A percentile compares a stretch with the other conserved stretches of the same genome.
These are phyloP conservation scores for Pangasius larnaudii DNA, from an alignment of 2,797 vertebrate species.

Conservation along the genomic window DNA sequence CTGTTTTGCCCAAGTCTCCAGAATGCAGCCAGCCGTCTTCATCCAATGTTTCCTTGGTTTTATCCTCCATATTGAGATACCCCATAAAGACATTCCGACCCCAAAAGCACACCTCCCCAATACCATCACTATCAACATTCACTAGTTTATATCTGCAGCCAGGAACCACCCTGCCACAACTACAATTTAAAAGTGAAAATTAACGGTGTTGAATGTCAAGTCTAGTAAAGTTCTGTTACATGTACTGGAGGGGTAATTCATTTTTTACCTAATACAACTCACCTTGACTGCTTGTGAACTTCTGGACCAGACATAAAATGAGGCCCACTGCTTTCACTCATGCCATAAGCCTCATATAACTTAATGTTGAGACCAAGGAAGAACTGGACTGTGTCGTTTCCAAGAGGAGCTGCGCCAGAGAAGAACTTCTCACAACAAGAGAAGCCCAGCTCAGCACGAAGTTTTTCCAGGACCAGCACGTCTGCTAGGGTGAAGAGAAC, in stretches of 20 bases:
- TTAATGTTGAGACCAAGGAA: slow-evolving; percentile 85
- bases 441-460: slow-evolving; percentile 81
- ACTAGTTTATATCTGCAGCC: slow-evolving; percentile 82
- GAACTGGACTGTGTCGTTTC: slow-evolving; percentile 78
- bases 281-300: slow-evolving; percentile 80
- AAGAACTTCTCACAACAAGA: slow-evolving; percentile 84
- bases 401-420: slow-evolving; percentile 84
- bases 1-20: slow-evolving; percentile 82
- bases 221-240: not conserved
- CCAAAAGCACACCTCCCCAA: slow-evolving; percentile 88
- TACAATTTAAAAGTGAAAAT: slow-evolving; percentile 54
- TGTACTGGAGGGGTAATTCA: not conserved
- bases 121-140: slow-evolving; percentile 75
- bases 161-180: slow-evolving; percentile 84
- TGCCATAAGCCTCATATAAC: slow-evolving; percentile 85
- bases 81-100: slow-evolving; percentile 89
- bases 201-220: not conserved
- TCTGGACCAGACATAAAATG: slow-evolving; percentile 83
- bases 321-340: slow-evolving; percentile 89
- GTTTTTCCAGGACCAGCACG: slow-evolving; percentile 80
- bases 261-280: slow-evolving; percentile 35
- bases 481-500: slow-evolving; percentile 79
- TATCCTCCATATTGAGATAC: slow-evolving; percentile 87
- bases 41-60: slow-evolving; percentile 81
- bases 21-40: slow-evolving; percentile 86